Evolutionary conservation across 1,140 invertebrate species (phyloP), one percentile per base, ranked within the genome.

Genomic region (Elysia chlorotica): DNA sequence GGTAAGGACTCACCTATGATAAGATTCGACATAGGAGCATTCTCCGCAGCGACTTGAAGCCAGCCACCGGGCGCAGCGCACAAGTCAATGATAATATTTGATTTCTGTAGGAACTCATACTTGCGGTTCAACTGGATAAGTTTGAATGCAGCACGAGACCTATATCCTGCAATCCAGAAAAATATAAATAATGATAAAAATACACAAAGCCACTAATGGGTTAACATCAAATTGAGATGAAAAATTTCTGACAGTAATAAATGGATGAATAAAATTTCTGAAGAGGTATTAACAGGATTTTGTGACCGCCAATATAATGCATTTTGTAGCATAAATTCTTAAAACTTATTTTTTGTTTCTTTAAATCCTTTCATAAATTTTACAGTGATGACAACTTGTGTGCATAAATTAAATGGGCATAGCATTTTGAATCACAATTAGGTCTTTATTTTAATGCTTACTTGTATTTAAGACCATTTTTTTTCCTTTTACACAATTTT

Each of bases 31-130:
- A 99, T 91, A 0, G 98, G 97, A 95, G 99, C 99, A 86, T 98
- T 96, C 85, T 99, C 93, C 82, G 94, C 93, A 54, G 97, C 97
- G n/a, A 99, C 98, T 90, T 99, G 98, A 92, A 99, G 96, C 98
- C 98, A 99, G 81, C 98, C 98, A 86, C 98, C 98, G 6, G 98
- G 98, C 6, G 98, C 98, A 25, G 98, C 98, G 89, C 98, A 99
- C 48, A 99, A 89, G 91, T 99, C 98, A 76, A 99, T 92, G 76
- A 96, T 94, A 89, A 99, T 96, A 90, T 95, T 90, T 14, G 96
- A 96, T 82, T 93, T 94, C 90, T 99, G 95, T 0, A 99, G 88
- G 89, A 99, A 99, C 73, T 97, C 94, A 90, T 96, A 99, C 86
- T 98, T 98, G 79, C 97, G 90, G 87, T 99, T 99, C 36, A 99